phyloP scores from a whole-genome alignment of 1,140 invertebrate species.

The Euwallacea similis region DNA sequence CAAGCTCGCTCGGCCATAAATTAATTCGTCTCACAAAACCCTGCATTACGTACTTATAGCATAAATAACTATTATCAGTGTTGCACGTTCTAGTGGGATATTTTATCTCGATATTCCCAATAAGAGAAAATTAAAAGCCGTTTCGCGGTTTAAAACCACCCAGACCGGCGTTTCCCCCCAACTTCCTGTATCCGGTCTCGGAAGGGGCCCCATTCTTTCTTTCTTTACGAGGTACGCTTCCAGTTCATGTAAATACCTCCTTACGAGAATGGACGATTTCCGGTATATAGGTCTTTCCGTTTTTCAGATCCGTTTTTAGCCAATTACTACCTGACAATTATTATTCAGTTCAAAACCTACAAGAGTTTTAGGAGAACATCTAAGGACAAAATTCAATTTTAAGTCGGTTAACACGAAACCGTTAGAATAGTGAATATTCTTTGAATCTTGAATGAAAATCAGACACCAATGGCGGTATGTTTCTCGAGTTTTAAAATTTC shows the following conservation, averaged over 20 bases:
- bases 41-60: too few relatives aligned
- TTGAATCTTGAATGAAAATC: too few relatives aligned
- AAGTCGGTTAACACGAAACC: too few relatives aligned
- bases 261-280: constrained; percentile 7
- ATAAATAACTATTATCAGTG: too few relatives aligned
- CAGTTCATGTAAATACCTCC: constrained; percentile 1
- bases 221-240: constrained; percentile 4
- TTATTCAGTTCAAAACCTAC: neutral
- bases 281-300: constrained; percentile 7
- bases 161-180: constrained; percentile 6
- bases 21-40: too few relatives aligned
- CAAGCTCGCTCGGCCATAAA: too few relatives aligned
- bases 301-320: neutral
- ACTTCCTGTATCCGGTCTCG: constrained; percentile 19
- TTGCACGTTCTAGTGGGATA: neutral
- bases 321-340: neutral
- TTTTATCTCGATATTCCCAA: neutral
- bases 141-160: constrained; percentile 11
- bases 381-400: too few relatives aligned
- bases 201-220: neutral
- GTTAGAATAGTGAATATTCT: too few relatives aligned
- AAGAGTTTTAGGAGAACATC: too few relatives aligned
- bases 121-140: constrained; percentile 6
- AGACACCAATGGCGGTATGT: too few relatives aligned
- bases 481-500: too few relatives aligned